Percentiles rank a stretch among this genome's conserved stretches.
These are phyloP conservation scores for Enteromius anoplus DNA, from an alignment of 2,797 vertebrate species.

Conservation along the genomic window DNA sequence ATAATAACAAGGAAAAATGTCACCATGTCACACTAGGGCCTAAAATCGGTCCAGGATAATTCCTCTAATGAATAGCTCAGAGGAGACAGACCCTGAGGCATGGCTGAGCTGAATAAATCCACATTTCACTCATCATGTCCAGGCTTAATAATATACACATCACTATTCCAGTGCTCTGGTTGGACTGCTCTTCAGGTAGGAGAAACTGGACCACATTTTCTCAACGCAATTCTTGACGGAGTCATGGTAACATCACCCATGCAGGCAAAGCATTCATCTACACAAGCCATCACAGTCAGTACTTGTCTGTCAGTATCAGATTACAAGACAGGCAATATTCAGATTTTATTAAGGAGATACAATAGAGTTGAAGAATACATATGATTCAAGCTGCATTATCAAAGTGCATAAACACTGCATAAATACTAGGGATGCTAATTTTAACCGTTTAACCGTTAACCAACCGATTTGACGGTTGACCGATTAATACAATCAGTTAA, in stretches of 20 bases:
- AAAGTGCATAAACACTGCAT: neutral
- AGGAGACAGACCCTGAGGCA: constrained; percentile 24
- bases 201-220: neutral
- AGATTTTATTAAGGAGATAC: neutral
- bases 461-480: too few species aligned
- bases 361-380: neutral
- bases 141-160: constrained; percentile 17
- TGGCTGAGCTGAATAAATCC: constrained; percentile 28
- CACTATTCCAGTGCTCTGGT: neutral
- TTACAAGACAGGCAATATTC: constrained; percentile 28
- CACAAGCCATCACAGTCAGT: constrained; percentile 18
- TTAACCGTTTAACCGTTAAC: too few species aligned
- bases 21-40: constrained; percentile 13
- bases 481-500: too few species aligned
- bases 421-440: too few species aligned
- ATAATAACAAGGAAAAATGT: constrained; percentile 38
- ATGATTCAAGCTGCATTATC: neutral
- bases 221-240: neutral
- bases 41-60: constrained; percentile 32
- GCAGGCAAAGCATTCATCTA: constrained; percentile 1
- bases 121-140: constrained; percentile 20
- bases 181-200: neutral
- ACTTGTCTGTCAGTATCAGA: constrained; percentile 6
- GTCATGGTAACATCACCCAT: constrained; percentile 22
- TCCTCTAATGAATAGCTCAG: constrained; percentile 7